These are phyloP conservation scores for Lepisosteus osseus DNA, from an alignment of 2,113 vertebrate genomes.

Conservation along the genomic window DNA sequence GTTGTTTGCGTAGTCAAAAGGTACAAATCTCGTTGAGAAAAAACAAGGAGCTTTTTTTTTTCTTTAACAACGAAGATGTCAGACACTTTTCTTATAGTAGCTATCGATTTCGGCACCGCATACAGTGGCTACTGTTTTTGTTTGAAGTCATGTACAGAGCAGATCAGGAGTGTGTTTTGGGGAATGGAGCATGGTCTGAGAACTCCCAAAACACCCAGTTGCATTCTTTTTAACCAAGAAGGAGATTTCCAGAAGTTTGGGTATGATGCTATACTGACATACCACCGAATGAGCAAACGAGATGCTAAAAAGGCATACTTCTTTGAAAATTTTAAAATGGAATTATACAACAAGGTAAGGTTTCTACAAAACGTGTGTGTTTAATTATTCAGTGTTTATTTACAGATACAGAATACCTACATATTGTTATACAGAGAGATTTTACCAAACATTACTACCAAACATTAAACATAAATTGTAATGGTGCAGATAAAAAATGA, in stretches of 20 bases:
- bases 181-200: accelerated
- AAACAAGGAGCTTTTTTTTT: too few relatives aligned
- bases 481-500: too few relatives aligned
- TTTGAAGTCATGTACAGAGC: slow-evolving; percentile 17
- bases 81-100: neutral
- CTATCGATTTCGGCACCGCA: slow-evolving; percentile 36
- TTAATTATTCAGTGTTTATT: too few relatives aligned
- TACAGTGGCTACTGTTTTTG: slow-evolving; percentile 42
- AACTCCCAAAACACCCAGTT: slow-evolving; percentile 14
- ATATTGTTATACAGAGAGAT: too few relatives aligned
- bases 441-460: too few relatives aligned
- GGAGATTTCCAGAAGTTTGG: slow-evolving; percentile 38
- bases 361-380: too few relatives aligned
- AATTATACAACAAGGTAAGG: slow-evolving; percentile 40
- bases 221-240: slow-evolving; percentile 42
- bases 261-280: slow-evolving; percentile 38
- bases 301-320: slow-evolving; percentile 29
- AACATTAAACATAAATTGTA: too few relatives aligned
- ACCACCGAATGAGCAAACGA: neutral
- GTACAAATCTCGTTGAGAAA: too few relatives aligned
- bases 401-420: too few relatives aligned
- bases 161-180: slow-evolving; percentile 34
- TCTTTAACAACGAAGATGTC: too few relatives aligned
- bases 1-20: too few relatives aligned
- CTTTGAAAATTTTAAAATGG: slow-evolving; percentile 49